Evolutionary conservation across 1,140 invertebrate species (phyloP).

Genomic region (Drosophila nannoptera): DNA sequence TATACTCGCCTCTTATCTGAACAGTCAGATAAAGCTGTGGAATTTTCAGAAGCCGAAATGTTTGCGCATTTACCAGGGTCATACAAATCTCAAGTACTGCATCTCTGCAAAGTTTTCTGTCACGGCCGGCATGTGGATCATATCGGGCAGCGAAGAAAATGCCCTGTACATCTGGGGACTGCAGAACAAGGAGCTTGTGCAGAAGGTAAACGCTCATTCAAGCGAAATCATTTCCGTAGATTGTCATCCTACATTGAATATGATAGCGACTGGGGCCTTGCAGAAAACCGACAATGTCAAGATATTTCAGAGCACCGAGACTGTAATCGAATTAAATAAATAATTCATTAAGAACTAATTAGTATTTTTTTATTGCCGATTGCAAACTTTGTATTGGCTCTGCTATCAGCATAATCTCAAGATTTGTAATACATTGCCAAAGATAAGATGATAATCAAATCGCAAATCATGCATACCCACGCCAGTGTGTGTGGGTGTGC

Average conservation of each 20-base stretch:
- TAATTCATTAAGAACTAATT: slow-evolving; percentile 1
- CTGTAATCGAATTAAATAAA: slow-evolving; percentile 2
- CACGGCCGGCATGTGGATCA: slow-evolving; percentile 58
- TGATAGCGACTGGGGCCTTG: slow-evolving; percentile 46
- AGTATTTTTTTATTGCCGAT: slow-evolving; percentile 3
- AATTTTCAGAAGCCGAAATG: slow-evolving; percentile 54
- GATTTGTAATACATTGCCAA: slow-evolving; percentile 37
- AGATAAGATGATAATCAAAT: slow-evolving; percentile 53
- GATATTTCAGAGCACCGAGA: slow-evolving; percentile 52
- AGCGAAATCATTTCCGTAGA: slow-evolving; percentile 44
- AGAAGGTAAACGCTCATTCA: slow-evolving; percentile 35
- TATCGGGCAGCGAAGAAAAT: slow-evolving; percentile 59
- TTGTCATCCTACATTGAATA: slow-evolving; percentile 57
- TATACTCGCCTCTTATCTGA: slow-evolving; percentile 48
- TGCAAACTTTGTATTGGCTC: slow-evolving; percentile 6
- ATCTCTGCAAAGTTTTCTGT: slow-evolving; percentile 55
- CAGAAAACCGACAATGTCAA: slow-evolving; percentile 25
- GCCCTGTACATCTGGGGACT: slow-evolving; percentile 55
- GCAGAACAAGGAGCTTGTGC: slow-evolving; percentile 54
- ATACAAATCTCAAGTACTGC: slow-evolving; percentile 49
- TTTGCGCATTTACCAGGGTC: slow-evolving; percentile 55
- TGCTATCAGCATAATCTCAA: slow-evolving; percentile 17
- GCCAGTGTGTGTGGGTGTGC: background rate
- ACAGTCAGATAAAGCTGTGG: slow-evolving; percentile 58
- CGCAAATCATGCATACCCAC: slow-evolving; percentile 50